These are phyloP conservation scores for Sebastolobus alascanus DNA, from an alignment of 2,797 vertebrate genomes.

Conservation along the genomic window DNA sequence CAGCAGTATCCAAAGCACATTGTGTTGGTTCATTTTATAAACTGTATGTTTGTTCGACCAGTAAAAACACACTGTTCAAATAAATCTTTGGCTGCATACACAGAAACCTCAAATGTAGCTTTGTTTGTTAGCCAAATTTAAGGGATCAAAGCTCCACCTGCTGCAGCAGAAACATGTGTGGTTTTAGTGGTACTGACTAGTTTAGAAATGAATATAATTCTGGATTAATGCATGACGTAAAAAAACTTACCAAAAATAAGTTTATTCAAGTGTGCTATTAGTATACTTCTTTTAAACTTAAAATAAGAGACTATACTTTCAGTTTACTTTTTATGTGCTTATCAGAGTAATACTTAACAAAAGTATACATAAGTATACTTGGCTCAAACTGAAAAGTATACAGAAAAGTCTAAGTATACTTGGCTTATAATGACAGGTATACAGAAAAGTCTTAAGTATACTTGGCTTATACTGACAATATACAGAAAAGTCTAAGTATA, in stretches of 20 bases:
- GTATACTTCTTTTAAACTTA: no score
- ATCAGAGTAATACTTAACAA: no score
- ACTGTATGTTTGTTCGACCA: constrained; percentile 4
- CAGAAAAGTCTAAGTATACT: no score
- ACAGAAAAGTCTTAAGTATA: no score
- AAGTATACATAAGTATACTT: no score
- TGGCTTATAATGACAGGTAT: no score
- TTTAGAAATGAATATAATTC: not conserved
- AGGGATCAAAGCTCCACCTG: not conserved
- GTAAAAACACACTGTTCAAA: not conserved
- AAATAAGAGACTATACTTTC: no score
- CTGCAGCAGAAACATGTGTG: not conserved
- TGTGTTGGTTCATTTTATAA: not conserved
- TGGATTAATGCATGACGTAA: not conserved
- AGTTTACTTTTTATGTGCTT: no score
- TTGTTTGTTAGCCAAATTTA: not conserved
- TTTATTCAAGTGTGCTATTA: no score
- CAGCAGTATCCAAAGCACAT: not conserved
- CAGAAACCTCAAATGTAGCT: not conserved
- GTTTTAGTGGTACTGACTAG: not conserved
- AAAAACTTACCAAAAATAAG: not conserved
- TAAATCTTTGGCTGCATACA: not conserved
- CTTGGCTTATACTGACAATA: no score
- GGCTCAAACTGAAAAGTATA: no score
- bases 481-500: no score